A percentile compares a stretch with the other conserved stretches of the same genome.
Evolutionary conservation across 2,113 vertebrate genomes (phyloP).

Genomic region (Pangasianodon gigas): DNA sequence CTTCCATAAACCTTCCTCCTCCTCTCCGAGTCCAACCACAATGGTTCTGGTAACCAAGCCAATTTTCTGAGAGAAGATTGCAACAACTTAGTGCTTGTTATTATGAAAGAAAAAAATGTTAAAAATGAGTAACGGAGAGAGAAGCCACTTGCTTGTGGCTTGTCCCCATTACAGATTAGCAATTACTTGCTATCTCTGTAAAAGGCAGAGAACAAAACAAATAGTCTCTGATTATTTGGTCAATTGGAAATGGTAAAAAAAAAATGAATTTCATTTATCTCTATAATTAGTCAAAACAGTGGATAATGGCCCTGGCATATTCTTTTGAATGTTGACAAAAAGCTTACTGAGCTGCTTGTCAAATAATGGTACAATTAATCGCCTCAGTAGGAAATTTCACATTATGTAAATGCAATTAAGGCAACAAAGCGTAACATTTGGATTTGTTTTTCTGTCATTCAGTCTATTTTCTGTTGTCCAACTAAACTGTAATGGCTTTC

Average conservation of each 20-base stretch:
- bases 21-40: background rate
- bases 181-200: slow-evolving; percentile 8
- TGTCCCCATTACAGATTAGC: slow-evolving; percentile 31
- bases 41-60: background rate
- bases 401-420: slow-evolving; percentile 34
- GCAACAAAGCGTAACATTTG: background rate
- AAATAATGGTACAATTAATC: slow-evolving; percentile 18
- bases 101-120: background rate
- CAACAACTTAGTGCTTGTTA: background rate
- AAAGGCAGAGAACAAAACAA: slow-evolving; percentile 12
- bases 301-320: background rate
- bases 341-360: background rate
- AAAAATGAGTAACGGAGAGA: background rate
- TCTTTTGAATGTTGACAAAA: slow-evolving; percentile 16
- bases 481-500: background rate
- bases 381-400: slow-evolving; percentile 8
- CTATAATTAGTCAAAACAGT: slow-evolving; percentile 3
- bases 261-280: background rate
- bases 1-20: background rate
- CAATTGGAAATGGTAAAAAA: slow-evolving; percentile 31
- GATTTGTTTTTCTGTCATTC: background rate
- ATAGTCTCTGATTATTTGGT: slow-evolving; percentile 27
- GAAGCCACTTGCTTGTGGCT: background rate
- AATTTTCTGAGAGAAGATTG: background rate
- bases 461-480: background rate